Evolutionary conservation across 1,140 invertebrate species (phyloP), one percentile per base, ranked within the genome.

Genomic region (Meloidogyne floridensis): DNA sequence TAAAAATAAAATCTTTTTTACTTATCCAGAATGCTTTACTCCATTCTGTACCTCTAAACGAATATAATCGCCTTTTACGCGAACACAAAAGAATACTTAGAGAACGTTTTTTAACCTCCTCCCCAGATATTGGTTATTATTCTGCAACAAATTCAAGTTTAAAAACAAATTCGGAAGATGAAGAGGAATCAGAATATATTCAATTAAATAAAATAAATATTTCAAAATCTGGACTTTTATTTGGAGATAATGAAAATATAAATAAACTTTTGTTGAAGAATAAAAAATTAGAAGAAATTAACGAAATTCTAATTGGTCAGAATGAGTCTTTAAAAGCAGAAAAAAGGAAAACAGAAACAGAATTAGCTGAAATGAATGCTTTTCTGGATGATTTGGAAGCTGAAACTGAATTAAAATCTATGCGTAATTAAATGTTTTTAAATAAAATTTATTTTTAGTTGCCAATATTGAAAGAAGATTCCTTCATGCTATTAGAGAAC

Each of bases 381-480:
- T 86, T 86, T 81, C 65, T 86, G 13, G 75, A 77, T 18, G 85
- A 86, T 59, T 53, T 86, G 43, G 86, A 86, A 73, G 80, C 83
- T 79, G 76, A 86, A 81, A 86, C 86, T 54, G 85, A 86, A 53
- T 15, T 86, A 20, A 86, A 86, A 72, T 81, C 76, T 54, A 86
- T 86, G 84, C 78, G 84, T 85, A 32, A 78, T 73, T 77, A 13
- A 54, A 54, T 10, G 32, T 1, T 32, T 32, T 72, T 42, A 53
- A 7, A 75, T 78, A 10, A 32, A 54, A 13, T 59, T 56, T 65
- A 83, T 47, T 80, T 75, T 77, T 79, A 88, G 59, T 75, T 76
- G 83, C 82, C 10, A 86, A 86, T 75, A 87, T 86, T 74, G 86
- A 86, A 81, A 65, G 83, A 5, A 69, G 85, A 13, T 86, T 87